phyloP scores from a whole-genome alignment of 2,888 invertebrate species.

The Timandra comae region DNA sequence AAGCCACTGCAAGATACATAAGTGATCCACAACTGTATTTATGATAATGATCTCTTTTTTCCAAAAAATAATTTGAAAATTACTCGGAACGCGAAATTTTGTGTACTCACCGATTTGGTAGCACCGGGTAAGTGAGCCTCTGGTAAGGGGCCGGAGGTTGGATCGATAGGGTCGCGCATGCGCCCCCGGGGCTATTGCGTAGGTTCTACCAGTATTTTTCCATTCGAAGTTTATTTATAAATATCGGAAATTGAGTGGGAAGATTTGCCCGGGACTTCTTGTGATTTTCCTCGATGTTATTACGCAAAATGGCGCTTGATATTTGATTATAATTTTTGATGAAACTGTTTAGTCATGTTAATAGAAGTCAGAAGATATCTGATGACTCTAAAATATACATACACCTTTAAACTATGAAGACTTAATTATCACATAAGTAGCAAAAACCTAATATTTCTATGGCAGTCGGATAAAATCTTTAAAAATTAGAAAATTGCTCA shows the following conservation, averaged over 20 bases:
- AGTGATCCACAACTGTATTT: slow-evolving; percentile 33
- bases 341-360: too few species aligned
- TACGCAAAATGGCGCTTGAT: too few species aligned
- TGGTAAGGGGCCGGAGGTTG: slow-evolving; percentile 13
- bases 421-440: too few species aligned
- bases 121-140: slow-evolving; percentile 54
- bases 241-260: slow-evolving; percentile 1
- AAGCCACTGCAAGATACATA: slow-evolving; percentile 71
- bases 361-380: too few species aligned
- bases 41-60: slow-evolving; percentile 26
- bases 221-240: slow-evolving; percentile 4
- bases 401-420: too few species aligned
- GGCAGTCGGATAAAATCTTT: too few species aligned
- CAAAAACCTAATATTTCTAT: too few species aligned
- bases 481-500: too few species aligned
- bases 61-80: slow-evolving; percentile 13
- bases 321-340: too few species aligned
- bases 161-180: slow-evolving; percentile 55
- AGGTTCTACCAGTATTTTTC: slow-evolving; percentile 11
- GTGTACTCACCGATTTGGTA: slow-evolving; percentile 57
- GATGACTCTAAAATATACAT: too few species aligned
- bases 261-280: neutral
- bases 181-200: slow-evolving; percentile 42
- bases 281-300: too few species aligned
- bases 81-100: slow-evolving; percentile 38